Evolutionary conservation across 2,797 vertebrate species (phyloP), one percentile per base, ranked within the genome.

Genomic region (Masticophis lateralis): DNA sequence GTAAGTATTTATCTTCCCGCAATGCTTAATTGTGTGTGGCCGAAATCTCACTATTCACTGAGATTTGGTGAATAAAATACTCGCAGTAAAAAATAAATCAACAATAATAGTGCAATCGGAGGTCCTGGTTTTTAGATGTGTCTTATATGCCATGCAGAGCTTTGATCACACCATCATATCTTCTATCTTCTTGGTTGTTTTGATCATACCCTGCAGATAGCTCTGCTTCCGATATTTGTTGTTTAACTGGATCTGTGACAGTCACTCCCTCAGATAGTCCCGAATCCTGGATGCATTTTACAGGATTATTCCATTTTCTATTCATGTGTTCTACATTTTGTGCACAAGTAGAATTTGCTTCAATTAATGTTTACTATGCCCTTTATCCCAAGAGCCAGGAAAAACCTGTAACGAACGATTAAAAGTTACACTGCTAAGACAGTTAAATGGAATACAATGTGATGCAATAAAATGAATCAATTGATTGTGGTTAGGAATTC

Each of bases 391-490:
- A 90, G 32, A 93, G 90, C 90, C 91, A 28, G 9, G 37, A 56
- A 69, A 87, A 89, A 94, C 93, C 96, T 56, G 53, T 86, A 93
- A 92, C 94, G 94, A 96, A 95, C 91, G 93, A 93, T 94, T 97
- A 91, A 94, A 96, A 95, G 59, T 94, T 93, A 92, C 93, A 94
- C 91, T 94, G 93, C 47, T 92, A 66, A 93, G 69, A 79, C 57
- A 79, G 90, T 56, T 94, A 93, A 91, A 94, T 79, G 95, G 90
- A 97, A 96, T 59, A 95, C 93, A 96, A 95, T 90, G 94, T 87
- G 92, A 96, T 95, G 95, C 92, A 56, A 95, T 88, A 74, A 87
- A 95, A 94, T 96, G 94, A 95, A 96, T 96, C 94, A 97, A 94
- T 95, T 95, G 95, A 95, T 96, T 97, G 96, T 96, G 94, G 92